Evolutionary conservation across 2,113 vertebrate genomes (phyloP).

Genomic region (Cacatua alba): DNA sequence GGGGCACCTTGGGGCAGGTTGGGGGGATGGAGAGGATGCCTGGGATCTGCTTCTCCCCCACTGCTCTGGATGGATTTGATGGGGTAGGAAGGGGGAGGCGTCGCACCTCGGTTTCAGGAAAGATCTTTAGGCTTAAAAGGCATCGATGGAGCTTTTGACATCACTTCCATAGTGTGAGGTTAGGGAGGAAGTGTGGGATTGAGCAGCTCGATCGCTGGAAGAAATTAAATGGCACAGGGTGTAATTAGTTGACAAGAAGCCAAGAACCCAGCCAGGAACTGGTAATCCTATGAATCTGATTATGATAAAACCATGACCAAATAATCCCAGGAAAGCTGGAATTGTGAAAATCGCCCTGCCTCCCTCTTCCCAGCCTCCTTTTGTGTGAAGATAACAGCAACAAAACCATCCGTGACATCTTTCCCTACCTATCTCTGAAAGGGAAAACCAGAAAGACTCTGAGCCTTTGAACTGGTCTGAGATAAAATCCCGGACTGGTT

Average conservation of each 20-base stretch:
- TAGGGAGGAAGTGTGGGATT: constrained; percentile 17
- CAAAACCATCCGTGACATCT: constrained; percentile 3
- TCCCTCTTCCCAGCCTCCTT: constrained; percentile 35
- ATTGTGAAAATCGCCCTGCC: constrained; percentile 28
- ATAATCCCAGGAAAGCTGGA: constrained; percentile 28
- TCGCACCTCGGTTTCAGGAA: background rate
- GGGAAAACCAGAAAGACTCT: constrained; percentile 5
- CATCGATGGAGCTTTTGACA: constrained; percentile 34
- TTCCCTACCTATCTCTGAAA: constrained; percentile 28
- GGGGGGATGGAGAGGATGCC: background rate
- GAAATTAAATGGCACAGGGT: constrained; percentile 20
- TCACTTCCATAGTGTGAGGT: background rate
- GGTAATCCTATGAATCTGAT: constrained; percentile 40
- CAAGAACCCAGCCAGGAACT: constrained; percentile 21
- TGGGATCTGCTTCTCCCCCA: background rate
- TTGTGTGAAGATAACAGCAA: constrained; percentile 6
- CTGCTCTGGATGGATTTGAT: background rate
- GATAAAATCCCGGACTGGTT: background rate
- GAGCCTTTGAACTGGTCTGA: background rate
- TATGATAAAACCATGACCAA: background rate
- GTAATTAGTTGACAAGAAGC: constrained; percentile 47
- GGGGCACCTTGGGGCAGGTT: background rate
- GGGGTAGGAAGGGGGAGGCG: background rate
- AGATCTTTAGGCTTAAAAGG: constrained; percentile 48
- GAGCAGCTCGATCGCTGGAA: constrained; percentile 32